These are phyloP conservation scores for Lypha dubia DNA, from an alignment of 2,888 invertebrate species.

Conservation along the genomic window DNA sequence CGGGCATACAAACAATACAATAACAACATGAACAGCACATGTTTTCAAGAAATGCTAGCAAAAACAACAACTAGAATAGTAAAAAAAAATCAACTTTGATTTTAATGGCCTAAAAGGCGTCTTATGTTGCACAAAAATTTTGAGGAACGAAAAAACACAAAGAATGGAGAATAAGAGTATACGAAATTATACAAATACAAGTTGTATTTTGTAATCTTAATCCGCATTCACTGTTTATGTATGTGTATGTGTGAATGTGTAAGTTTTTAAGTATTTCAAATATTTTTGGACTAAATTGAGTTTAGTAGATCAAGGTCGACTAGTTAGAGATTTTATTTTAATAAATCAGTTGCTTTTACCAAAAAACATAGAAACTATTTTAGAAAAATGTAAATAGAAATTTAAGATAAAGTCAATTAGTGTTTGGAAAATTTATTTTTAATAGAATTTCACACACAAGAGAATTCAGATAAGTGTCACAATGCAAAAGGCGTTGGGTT, in stretches of 20 bases:
- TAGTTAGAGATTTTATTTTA: not conserved
- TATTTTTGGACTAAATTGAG: not conserved
- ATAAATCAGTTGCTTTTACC: not conserved
- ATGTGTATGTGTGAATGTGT: not conserved
- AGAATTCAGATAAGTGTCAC: too few relatives aligned
- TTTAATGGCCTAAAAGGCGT: conserved; percentile 67
- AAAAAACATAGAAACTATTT: too few relatives aligned
- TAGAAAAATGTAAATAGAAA: too few relatives aligned
- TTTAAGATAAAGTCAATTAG: too few relatives aligned
- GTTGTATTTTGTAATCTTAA: not conserved
- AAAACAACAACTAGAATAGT: too few relatives aligned
- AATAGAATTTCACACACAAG: too few relatives aligned
- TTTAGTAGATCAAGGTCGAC: conserved; percentile 1
- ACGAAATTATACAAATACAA: not conserved
- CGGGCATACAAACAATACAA: not conserved
- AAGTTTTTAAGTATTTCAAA: not conserved
- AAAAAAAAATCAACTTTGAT: conserved; percentile 52
- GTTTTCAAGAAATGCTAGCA: conserved; percentile 3
- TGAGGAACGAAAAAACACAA: not conserved
- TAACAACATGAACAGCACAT: not conserved
- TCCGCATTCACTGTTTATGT: not conserved
- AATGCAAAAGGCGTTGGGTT: too few relatives aligned
- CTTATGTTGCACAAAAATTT: conserved; percentile 47
- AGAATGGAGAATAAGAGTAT: not conserved
- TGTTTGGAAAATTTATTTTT: too few relatives aligned